These are phyloP conservation scores for Cotesia vestalis DNA, from an alignment of 1,140 invertebrate genomes.

Conservation along the genomic window DNA sequence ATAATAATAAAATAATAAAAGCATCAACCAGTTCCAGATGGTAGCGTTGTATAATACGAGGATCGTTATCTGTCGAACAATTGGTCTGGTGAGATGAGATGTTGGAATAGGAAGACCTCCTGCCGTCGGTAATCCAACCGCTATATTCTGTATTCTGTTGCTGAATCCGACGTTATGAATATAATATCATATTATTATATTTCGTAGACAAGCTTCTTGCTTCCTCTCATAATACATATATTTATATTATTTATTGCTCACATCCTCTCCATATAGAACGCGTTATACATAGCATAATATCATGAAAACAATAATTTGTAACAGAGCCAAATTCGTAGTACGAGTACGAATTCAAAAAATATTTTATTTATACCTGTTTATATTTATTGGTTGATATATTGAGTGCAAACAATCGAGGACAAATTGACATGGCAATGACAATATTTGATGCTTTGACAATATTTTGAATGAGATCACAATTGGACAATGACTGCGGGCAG, in stretches of 20 bases:
- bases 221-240: background rate
- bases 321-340: too few relatives aligned
- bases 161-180: background rate
- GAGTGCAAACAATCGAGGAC: background rate
- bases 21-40: too few relatives aligned
- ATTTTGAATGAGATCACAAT: slow-evolving; percentile 20
- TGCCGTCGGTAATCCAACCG: slow-evolving; percentile 44
- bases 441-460: background rate
- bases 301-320: background rate
- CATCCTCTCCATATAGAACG: slow-evolving; percentile 37
- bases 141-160: too few relatives aligned
- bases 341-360: slow-evolving; percentile 2
- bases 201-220: too few relatives aligned
- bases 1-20: too few relatives aligned
- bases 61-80: slow-evolving; percentile 2
- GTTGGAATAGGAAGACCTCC: slow-evolving; percentile 45
- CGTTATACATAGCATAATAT: background rate
- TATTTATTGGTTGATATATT: background rate
- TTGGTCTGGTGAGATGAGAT: slow-evolving; percentile 14
- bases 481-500: background rate
- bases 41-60: too few relatives aligned
- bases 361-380: background rate
- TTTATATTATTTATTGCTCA: slow-evolving; percentile 42
- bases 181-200: too few relatives aligned
- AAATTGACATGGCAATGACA: slow-evolving; percentile 13